Evolutionary conservation across 2,888 invertebrate genomes (phyloP).

Genomic region (Drosophila stalkeri): DNA sequence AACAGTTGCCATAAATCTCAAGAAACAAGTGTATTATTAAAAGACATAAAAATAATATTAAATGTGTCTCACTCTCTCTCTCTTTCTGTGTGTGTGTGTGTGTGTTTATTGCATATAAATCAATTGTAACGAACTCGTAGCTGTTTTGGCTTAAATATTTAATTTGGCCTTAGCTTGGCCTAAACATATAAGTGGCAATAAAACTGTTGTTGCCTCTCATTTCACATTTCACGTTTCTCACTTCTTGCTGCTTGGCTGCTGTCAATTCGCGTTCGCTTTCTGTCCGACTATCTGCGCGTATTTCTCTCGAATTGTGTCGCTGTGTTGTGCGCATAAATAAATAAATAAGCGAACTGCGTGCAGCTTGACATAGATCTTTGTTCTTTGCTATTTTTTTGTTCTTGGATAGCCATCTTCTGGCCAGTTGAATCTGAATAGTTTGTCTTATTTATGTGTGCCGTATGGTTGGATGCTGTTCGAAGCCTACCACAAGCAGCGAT

Average conservation of each 20-base stretch:
- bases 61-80: too few species aligned
- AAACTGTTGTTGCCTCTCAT: conserved; percentile 19
- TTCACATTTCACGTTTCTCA: not conserved
- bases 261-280: conserved; percentile 1
- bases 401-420: conserved; percentile 21
- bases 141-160: conserved; percentile 69
- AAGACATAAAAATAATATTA: conserved; percentile 3
- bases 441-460: conserved; percentile 52
- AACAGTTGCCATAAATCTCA: conserved; percentile 26
- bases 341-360: conserved; percentile 48
- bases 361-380: conserved; percentile 45
- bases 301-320: not conserved
- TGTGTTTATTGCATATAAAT: conserved; percentile 55
- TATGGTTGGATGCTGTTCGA: conserved; percentile 11
- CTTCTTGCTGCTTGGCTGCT: not conserved
- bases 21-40: conserved; percentile 29
- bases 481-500: conserved; percentile 8
- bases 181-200: conserved; percentile 68
- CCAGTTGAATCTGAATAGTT: conserved; percentile 16
- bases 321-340: conserved; percentile 44
- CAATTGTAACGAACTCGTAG: conserved; percentile 56
- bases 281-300: not conserved
- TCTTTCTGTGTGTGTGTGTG: not conserved
- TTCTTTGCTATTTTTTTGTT: too few species aligned
- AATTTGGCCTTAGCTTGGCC: conserved; percentile 57